Evolutionary conservation across 1,140 invertebrate species (phyloP), one percentile per base, ranked within the genome.

Genomic region (Pissodes strobi): DNA sequence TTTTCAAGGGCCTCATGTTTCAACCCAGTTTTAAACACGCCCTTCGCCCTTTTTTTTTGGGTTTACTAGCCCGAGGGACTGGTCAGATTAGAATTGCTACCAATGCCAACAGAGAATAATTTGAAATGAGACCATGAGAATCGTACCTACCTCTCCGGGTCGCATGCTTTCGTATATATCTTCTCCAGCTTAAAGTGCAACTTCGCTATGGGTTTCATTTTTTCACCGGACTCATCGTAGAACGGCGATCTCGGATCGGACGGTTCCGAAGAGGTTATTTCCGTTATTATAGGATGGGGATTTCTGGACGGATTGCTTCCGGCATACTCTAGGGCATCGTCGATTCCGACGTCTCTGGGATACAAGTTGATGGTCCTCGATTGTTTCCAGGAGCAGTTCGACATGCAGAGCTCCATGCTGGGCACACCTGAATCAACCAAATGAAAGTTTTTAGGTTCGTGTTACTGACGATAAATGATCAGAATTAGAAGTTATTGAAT

Each of bases 301-400:
- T 66, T 49, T 18, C 2, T 12, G 2, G 37, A 63, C 8, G 39
- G 46, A 19, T 67, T 58, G 53, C 80, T 84, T 76, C 95, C 95
- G 78, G 89, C 88, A 75, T 99, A 99, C 23, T 91, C 90, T 4
- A 93, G 82, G 0, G 97, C 97, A 74, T 87, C 90, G 74, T 99
- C 95, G 0, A 95, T 98, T 0, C 97, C 97, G 17, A 92, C 95
- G 79, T 99, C 97, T 82, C 91, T 97, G 0, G 97, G 97, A 78
- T 92, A 97, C 2, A 99, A 82, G 78, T 97, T 93, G 13, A 98
- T 82, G 1, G 88, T 85, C 66, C 91, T 89, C 27, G 88, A 87
- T 56, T 88, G 87, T 0, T 91, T 85, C 97, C 97, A 99, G 0
- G 90, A 90, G 72, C 97, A 96, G 80, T 99, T 95, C 2, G 84